Evolutionary conservation across 2,797 vertebrate species (phyloP).

Genomic region (Ctenochaetus hawaiiensis): DNA sequence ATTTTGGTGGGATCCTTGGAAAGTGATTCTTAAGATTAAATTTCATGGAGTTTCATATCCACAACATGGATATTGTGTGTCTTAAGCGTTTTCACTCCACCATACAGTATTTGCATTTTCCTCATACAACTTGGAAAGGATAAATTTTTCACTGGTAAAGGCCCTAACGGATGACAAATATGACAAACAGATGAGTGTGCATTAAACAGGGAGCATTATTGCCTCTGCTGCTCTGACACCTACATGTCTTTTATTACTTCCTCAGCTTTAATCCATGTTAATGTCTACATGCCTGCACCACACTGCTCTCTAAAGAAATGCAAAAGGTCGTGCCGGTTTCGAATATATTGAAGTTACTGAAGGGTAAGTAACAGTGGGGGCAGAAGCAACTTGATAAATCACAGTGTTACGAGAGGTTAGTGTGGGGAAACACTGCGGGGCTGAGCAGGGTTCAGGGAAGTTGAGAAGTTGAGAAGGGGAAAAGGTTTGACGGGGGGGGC

Average conservation of each 20-base stretch:
- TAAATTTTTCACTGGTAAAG: conserved; percentile 5
- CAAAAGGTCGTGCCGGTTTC: conserved; percentile 25
- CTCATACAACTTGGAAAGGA: conserved; percentile 15
- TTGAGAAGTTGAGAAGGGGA: conserved; percentile 50
- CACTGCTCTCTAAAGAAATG: conserved; percentile 2
- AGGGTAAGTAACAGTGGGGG: conserved; percentile 11
- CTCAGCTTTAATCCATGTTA: neutral
- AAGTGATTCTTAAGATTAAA: conserved; percentile 12
- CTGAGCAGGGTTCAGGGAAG: conserved; percentile 20
- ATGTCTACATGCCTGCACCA: neutral
- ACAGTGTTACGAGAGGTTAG: neutral
- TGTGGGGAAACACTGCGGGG: neutral
- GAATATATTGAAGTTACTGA: conserved; percentile 13
- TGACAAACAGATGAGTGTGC: neutral
- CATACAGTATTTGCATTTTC: conserved; percentile 18
- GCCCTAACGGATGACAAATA: conserved; percentile 8
- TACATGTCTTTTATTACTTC: neutral
- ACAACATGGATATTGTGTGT: conserved; percentile 2
- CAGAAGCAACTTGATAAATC: conserved; percentile 38
- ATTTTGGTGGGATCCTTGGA: conserved; percentile 5
- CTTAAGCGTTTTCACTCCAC: neutral
- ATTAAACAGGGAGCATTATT: neutral
- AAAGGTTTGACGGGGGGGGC: neutral
- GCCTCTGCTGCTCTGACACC: neutral
- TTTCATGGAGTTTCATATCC: neutral